Evolutionary conservation across 2,113 vertebrate species (phyloP).

Genomic region (Nymphicus hollandicus): DNA sequence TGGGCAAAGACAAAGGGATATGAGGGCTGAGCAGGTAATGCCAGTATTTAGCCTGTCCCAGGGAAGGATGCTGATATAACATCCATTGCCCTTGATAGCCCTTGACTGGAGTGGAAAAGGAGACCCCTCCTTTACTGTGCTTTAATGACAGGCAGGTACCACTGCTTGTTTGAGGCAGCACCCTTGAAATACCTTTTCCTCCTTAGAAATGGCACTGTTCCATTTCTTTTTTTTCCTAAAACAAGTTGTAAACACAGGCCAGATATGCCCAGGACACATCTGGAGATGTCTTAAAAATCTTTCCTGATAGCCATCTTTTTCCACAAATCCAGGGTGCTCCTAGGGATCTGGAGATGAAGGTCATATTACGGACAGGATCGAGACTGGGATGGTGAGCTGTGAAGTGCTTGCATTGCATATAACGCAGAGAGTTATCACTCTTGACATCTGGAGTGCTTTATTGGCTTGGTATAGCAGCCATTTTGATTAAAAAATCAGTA

Average conservation of each 20-base stretch:
- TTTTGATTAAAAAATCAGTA: background rate
- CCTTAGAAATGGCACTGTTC: background rate
- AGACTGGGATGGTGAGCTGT: background rate
- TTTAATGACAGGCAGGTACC: background rate
- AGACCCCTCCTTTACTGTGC: background rate
- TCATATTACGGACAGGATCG: background rate
- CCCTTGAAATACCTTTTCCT: background rate
- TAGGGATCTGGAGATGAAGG: background rate
- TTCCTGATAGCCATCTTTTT: background rate
- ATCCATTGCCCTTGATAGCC: background rate
- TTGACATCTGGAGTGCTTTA: background rate
- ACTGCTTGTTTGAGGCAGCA: background rate
- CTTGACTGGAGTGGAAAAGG: background rate
- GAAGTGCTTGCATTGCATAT: background rate
- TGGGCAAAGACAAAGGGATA: background rate
- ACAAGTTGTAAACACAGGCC: background rate
- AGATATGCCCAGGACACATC: background rate
- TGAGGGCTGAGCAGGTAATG: background rate
- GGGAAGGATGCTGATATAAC: background rate
- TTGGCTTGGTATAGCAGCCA: background rate
- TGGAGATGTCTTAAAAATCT: background rate
- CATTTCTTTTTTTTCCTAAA: background rate
- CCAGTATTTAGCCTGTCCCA: background rate
- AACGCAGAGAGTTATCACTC: background rate
- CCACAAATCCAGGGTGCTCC: background rate